Percentiles rank a stretch among this genome's conserved stretches.
These are phyloP conservation scores for Brachymystax lenok DNA, from an alignment of 2,797 vertebrate genomes.

Conservation along the genomic window DNA sequence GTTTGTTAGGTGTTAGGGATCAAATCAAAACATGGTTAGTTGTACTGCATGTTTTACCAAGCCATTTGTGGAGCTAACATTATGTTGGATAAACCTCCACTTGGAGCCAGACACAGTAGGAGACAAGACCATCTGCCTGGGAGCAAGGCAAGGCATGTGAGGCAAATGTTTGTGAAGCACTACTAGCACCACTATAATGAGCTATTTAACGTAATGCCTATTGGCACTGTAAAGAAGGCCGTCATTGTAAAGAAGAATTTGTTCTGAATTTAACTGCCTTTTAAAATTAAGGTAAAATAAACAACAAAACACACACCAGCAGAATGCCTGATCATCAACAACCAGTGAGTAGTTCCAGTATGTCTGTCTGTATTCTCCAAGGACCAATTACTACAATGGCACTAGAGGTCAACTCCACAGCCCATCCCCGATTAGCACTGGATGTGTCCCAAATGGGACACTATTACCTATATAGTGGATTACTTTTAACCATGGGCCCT, in stretches of 20 bases:
- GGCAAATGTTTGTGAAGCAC: no score
- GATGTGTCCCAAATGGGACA: not conserved
- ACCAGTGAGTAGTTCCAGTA: not conserved
- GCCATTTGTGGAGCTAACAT: not conserved
- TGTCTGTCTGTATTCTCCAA: slow-evolving; percentile 14
- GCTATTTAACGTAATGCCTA: no score
- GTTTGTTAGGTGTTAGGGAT: not conserved
- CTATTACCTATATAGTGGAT: not conserved
- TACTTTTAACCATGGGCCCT: no score
- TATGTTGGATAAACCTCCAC: not conserved
- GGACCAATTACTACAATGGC: slow-evolving; percentile 13
- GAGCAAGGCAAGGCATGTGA: no score
- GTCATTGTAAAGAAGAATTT: no score
- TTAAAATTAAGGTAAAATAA: not conserved
- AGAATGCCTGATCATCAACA: not conserved
- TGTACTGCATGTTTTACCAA: not conserved
- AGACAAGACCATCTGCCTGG: not conserved
- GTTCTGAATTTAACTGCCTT: no score
- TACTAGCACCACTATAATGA: no score
- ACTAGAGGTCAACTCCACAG: slow-evolving; percentile 25
- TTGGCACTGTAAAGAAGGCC: no score
- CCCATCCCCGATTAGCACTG: not conserved
- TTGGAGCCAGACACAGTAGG: not conserved
- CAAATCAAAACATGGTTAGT: not conserved
- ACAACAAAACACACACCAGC: not conserved